Base-by-base conservation (phyloP, 2,888 invertebrate species). In the Belgica antarctica region DNA sequence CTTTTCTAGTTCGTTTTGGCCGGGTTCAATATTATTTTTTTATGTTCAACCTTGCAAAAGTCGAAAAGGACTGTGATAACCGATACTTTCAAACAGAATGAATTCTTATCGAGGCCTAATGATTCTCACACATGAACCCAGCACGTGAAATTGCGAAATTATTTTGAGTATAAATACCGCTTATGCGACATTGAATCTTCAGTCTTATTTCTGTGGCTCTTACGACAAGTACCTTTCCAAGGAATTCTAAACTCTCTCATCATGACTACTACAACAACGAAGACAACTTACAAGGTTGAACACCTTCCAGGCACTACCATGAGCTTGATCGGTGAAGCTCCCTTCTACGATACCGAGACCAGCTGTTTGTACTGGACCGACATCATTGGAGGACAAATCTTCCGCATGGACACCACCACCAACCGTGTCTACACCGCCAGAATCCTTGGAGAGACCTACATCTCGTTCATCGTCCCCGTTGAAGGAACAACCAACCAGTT, bases 391-490 rank as follows among this genome's bases (percentile, higher is more conserved):
- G 65, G 47, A 12, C 65, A 66, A 28, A 28, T 47, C 17, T 52
- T 52, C 52, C 52, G 52, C n/a, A 17, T 52, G 52, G 65, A 36
- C 1, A 65, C 65, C 12, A 65, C 31, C 15, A 31, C 22, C 12
- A 25, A 28, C 34, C 25, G 19, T 25, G 8, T 70, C 10, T 10
- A 17, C 61, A 41, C 57, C 22, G 19, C 24, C n/a, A 59, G 25
- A 25, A 70, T 70, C 34, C 31, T 28, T n/a, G 25, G 25, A 34
- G 69, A 59, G 28, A 17, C 22, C n/a, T 28, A 15, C 12, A 25
- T 69, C 36, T 69, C 36, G 17, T 69, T 69, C 15, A 36, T 47
- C 12, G 19, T 68, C 31, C 68, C 68, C 2, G 27, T 68, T 27
- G 12, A 34, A 17, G 68, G 34, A 31, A 27, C 17, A 4, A 15